Evolutionary conservation across 2,888 invertebrate species (phyloP).

Genomic region (Amblyteles armatorius): DNA sequence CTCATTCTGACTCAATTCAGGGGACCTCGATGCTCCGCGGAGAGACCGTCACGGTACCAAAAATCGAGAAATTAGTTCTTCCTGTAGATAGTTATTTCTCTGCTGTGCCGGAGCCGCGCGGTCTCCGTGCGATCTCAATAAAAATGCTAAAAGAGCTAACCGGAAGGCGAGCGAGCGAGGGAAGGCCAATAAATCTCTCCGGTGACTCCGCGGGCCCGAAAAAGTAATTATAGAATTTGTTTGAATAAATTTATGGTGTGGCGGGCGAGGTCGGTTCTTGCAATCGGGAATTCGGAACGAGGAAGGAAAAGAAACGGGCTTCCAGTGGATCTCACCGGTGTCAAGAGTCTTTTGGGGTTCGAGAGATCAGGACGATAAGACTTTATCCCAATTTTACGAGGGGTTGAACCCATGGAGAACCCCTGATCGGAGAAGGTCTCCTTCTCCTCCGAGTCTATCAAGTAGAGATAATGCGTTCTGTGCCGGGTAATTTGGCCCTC

Average conservation of each 20-base stretch:
- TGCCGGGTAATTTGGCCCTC: constrained; percentile 82
- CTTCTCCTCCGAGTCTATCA: constrained; percentile 79
- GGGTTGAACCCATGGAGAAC: constrained; percentile 56
- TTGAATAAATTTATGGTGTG: constrained; percentile 82
- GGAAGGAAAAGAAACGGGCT: constrained; percentile 69
- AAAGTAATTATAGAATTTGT: constrained; percentile 84
- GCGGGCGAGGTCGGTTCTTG: constrained; percentile 66
- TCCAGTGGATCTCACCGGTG: constrained; percentile 75
- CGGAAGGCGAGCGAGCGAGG: constrained; percentile 43
- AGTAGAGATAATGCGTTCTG: constrained; percentile 83
- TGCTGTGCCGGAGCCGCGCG: constrained; percentile 16
- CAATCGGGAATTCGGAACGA: constrained; percentile 78
- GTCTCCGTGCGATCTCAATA: constrained; percentile 62
- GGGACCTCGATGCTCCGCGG: constrained; percentile 63
- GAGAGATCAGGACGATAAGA: constrained; percentile 36
- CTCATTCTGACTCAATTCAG: constrained; percentile 32
- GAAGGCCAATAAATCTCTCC: constrained; percentile 75
- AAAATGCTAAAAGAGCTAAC: constrained; percentile 68
- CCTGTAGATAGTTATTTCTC: constrained; percentile 34
- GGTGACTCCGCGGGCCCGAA: constrained; percentile 71
- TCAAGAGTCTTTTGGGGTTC: constrained; percentile 12
- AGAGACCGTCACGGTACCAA: constrained; percentile 33
- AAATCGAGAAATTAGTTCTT: constrained; percentile 52
- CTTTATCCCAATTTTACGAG: constrained; percentile 46
- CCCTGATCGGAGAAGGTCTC: constrained; percentile 69